Percentiles rank a stretch among this genome's conserved stretches.
Conservation (phyloP, 2,888 invertebrate genomes). For the Drosophila pseudotalamancana region DNA sequence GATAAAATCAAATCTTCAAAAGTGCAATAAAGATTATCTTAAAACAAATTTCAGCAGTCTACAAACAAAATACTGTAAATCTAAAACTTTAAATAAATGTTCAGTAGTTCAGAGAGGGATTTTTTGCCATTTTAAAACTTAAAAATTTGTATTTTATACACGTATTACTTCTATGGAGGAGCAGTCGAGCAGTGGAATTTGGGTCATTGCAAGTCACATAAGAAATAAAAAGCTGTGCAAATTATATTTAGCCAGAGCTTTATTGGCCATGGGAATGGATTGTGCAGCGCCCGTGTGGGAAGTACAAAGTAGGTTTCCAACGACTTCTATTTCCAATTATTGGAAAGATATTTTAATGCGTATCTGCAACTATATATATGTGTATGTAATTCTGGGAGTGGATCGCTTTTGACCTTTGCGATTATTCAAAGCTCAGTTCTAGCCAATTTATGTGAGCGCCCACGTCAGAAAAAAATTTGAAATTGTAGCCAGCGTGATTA, state of each 20-base stretch:
- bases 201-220: slow-evolving; percentile 34
- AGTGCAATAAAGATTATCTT: no score
- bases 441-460: slow-evolving; percentile 24
- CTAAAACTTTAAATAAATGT: no score
- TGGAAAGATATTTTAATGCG: slow-evolving; percentile 20
- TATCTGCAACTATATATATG: slow-evolving; percentile 5
- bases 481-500: slow-evolving; percentile 41
- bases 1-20: no score
- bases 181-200: slow-evolving; percentile 32
- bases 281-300: slow-evolving; percentile 44
- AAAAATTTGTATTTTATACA: background rate
- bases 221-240: slow-evolving; percentile 21
- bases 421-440: slow-evolving; percentile 33
- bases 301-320: slow-evolving; percentile 43
- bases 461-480: slow-evolving; percentile 15
- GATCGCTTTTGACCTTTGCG: slow-evolving; percentile 44
- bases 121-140: background rate
- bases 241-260: slow-evolving; percentile 24
- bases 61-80: no score
- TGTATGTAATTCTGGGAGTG: slow-evolving; percentile 6
- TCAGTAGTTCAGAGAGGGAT: background rate
- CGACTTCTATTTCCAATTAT: slow-evolving; percentile 51
- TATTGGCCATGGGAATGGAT: slow-evolving; percentile 48
- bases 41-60: no score
- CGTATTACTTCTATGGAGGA: slow-evolving; percentile 9